Evolutionary conservation across 2,888 invertebrate genomes (phyloP).

Genomic region (Macrosiphum euphorbiae): DNA sequence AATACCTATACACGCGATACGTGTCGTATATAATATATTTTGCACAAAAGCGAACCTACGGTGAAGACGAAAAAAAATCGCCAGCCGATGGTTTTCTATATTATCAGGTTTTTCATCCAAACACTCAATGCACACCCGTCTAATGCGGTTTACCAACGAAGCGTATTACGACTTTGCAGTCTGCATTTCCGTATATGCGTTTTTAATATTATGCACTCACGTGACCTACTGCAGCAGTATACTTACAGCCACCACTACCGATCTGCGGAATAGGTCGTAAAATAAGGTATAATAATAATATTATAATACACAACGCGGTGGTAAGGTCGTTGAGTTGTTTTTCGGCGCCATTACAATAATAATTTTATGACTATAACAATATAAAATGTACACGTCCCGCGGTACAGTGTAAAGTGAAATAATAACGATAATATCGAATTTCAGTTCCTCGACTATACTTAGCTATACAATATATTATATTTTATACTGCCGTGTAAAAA

Average conservation of each 20-base stretch:
- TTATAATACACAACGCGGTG: neutral
- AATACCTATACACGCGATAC: neutral
- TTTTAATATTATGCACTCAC: neutral
- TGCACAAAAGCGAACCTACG: neutral
- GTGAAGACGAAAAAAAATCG: neutral
- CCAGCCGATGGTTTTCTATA: neutral
- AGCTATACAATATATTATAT: neutral
- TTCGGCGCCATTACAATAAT: neutral
- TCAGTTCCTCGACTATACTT: neutral
- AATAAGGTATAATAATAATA: neutral
- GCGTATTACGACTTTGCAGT: neutral
- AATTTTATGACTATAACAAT: neutral
- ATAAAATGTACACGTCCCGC: neutral
- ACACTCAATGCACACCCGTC: neutral
- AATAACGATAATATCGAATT: neutral
- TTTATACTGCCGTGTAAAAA: neutral
- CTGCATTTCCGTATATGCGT: neutral
- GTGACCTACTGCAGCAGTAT: neutral
- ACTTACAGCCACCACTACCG: neutral
- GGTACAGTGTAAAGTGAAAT: neutral
- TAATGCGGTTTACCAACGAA: neutral
- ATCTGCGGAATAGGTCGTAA: no score
- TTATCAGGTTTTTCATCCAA: neutral
- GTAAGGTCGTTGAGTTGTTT: neutral
- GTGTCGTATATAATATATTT: neutral